Conservation (phyloP, 2,113 vertebrate species). For the Nestor notabilis region DNA sequence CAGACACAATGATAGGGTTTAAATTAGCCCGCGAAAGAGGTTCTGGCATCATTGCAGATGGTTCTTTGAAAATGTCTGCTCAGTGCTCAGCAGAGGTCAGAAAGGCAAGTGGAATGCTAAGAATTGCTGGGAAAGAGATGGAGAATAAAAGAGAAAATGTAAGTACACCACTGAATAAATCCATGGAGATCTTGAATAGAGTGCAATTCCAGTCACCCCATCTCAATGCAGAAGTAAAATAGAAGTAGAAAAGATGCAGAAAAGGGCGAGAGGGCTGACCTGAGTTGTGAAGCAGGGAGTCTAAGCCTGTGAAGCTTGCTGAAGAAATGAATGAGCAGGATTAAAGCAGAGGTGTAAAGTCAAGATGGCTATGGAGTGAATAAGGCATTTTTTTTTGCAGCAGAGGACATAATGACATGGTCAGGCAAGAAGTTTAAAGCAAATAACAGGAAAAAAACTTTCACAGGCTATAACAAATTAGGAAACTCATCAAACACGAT, state of each 20-base stretch:
- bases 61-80: constrained; percentile 52
- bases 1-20: constrained; percentile 38
- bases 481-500: not conserved
- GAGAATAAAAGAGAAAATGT: not conserved
- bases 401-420: not conserved
- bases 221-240: not conserved
- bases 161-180: not conserved
- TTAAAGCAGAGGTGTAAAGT: not conserved
- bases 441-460: not conserved
- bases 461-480: not conserved
- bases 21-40: constrained; percentile 41
- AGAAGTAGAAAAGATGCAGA: not conserved
- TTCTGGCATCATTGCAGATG: constrained; percentile 45
- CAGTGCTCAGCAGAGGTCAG: constrained; percentile 42
- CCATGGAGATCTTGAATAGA: not conserved
- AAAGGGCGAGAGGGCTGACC: not conserved
- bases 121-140: not conserved
- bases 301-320: not conserved
- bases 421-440: not conserved
- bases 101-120: constrained; percentile 50
- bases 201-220: not conserved
- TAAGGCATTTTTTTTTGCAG: not conserved
- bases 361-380: not conserved
- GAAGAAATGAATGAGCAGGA: not conserved
- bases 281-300: not conserved